These are phyloP conservation scores for Rhimphoctona megacephalus DNA, from an alignment of 2,888 invertebrate species.

Conservation along the genomic window DNA sequence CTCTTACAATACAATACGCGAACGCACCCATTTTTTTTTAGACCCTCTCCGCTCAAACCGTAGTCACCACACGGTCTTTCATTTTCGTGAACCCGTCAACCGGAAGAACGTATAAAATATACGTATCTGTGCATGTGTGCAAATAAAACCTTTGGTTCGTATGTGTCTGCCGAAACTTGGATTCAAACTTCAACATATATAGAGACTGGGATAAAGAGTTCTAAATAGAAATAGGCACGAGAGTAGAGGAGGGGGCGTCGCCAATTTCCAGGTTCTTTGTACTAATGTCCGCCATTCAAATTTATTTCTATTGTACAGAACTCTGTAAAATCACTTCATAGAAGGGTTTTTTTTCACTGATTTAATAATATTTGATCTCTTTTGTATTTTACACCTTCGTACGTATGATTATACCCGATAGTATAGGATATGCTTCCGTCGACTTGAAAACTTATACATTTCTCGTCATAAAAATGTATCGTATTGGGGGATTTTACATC, in stretches of 20 bases:
- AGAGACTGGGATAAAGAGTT: constrained; percentile 32
- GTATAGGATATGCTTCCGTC: background rate
- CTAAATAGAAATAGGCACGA: background rate
- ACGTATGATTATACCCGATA: background rate
- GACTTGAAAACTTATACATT: background rate
- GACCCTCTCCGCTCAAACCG: constrained; percentile 23
- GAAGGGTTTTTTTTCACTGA: background rate
- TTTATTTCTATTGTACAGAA: background rate
- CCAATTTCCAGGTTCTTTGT: background rate
- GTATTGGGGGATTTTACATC: background rate
- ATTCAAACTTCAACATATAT: constrained; percentile 55
- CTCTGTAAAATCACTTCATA: background rate
- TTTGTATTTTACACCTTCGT: background rate
- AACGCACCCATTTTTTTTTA: constrained; percentile 20
- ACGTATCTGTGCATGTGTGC: background rate
- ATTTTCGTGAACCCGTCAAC: constrained; percentile 56
- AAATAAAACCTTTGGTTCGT: constrained; percentile 6
- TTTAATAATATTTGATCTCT: background rate
- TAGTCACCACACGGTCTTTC: constrained; percentile 49
- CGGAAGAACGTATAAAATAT: constrained; percentile 54
- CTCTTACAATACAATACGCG: constrained; percentile 34
- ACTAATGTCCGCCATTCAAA: background rate
- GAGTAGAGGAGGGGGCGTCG: background rate
- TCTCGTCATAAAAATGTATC: background rate
- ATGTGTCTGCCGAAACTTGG: constrained; percentile 46